These are phyloP conservation scores for Aphis gossypii DNA, from an alignment of 1,140 invertebrate species.

Conservation along the genomic window DNA sequence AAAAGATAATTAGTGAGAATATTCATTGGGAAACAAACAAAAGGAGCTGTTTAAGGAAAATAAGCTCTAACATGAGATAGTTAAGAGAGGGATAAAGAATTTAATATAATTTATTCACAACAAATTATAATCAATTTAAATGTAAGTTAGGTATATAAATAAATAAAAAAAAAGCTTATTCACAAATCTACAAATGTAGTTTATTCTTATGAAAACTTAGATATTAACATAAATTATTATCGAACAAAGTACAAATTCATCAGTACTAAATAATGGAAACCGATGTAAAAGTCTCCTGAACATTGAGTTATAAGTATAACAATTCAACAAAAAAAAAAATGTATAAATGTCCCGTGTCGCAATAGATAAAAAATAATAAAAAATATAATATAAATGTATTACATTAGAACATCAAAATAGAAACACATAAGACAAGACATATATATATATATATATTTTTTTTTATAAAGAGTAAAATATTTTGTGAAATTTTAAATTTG, in stretches of 20 bases:
- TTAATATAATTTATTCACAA: neutral
- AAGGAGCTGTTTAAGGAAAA: neutral
- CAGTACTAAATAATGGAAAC: slow-evolving; percentile 41
- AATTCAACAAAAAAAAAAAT: slow-evolving; percentile 7
- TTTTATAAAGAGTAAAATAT: neutral
- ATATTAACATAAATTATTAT: neutral
- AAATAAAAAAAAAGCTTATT: neutral
- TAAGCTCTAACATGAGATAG: neutral
- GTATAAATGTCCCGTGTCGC: neutral
- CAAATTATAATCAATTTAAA: neutral
- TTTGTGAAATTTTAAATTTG: neutral
- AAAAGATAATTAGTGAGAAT: neutral
- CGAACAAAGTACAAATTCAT: neutral
- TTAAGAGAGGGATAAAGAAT: neutral
- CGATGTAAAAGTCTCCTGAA: neutral
- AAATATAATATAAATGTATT: neutral
- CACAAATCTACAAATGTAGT: slow-evolving; percentile 17
- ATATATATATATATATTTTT: neutral
- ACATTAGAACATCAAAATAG: neutral
- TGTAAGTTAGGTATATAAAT: neutral
- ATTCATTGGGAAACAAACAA: neutral
- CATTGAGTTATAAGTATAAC: neutral
- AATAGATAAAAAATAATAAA: slow-evolving; percentile 29
- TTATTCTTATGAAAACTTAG: neutral
- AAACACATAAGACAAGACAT: slow-evolving; percentile 40